Evolutionary conservation across 2,113 vertebrate species (phyloP).

Genomic region (Megaceryle torquata): DNA sequence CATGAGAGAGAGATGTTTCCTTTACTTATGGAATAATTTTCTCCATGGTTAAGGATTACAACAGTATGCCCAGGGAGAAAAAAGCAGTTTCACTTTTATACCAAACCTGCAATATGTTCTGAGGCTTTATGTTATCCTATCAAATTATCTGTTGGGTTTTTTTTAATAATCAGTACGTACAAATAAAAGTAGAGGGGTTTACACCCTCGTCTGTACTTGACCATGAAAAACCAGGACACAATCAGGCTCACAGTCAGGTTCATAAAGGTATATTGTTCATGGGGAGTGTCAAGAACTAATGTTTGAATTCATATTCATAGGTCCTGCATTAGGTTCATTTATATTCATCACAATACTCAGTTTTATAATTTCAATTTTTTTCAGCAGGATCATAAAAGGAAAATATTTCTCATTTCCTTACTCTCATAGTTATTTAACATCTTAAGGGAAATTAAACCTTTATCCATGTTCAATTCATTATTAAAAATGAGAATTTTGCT

Average conservation of each 20-base stretch:
- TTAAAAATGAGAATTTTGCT: neutral
- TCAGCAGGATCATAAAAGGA: neutral
- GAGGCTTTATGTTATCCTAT: neutral
- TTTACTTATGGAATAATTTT: neutral
- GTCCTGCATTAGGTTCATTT: neutral
- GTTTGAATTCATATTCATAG: neutral
- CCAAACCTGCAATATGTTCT: neutral
- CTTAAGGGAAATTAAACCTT: neutral
- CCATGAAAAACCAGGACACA: neutral
- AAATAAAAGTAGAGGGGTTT: neutral
- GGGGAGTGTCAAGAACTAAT: neutral
- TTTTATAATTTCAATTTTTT: conserved; percentile 1
- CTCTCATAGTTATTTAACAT: neutral
- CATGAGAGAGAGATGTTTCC: neutral
- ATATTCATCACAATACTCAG: neutral
- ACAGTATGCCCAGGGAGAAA: neutral
- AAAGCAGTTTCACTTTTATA: neutral
- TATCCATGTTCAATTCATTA: neutral
- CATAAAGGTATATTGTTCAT: neutral
- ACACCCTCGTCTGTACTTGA: neutral
- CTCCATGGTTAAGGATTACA: neutral
- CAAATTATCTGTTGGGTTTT: fast-evolving
- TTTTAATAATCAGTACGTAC: neutral
- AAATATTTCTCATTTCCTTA: neutral
- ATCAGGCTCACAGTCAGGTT: neutral